Evolutionary conservation across 2,113 vertebrate genomes (phyloP), one percentile per base, ranked within the genome.

Genomic region (Poeciliopsis prolifica): DNA sequence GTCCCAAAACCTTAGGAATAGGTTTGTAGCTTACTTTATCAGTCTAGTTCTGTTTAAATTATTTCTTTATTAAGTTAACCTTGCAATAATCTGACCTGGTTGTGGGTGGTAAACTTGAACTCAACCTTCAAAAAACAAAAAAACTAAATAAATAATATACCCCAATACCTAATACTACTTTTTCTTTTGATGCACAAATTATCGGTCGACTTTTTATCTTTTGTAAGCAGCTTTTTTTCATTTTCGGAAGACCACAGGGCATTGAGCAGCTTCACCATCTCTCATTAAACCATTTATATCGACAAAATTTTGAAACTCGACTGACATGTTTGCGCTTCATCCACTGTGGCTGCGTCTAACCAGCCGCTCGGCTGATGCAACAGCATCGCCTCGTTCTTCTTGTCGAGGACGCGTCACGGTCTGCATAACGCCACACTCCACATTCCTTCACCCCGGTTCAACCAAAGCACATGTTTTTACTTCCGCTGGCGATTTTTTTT

Each of bases 391-490:
- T 63, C 15, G 10, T 31, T 42, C 48, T n/a, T 24, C 5, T 2
- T 48, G 37, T 62, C 9, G 51, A n/a, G 51, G 51, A 54, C 22
- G 24, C 7, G 9, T n/a, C 22, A 4, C 24, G 26, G 22, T 37
- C 17, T 19, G 35, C 22, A 30, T 51, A 35, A 44, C 17, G 33
- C 9, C 31, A 61, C 66, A 22, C 26, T 24, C 24, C 63, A 65
- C 63, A 51, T 74, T 68, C 17, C 30, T 63, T 76, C 51, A 68
- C 74, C 62, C 44, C 62, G 22, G 44, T 75, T 65, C 35, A 65
- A 58, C 1, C 62, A 33, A 61, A 15, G 37, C 30, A 54, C 80
- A 54, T 65, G 65, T 68, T 77, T 83, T 48, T 19, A 24, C 48
- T 58, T 65, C 10, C 61, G 28, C 66, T 14, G 40, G 51, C 19